Conservation (phyloP, 1,140 invertebrate species). For the Agrypnia vestita region DNA sequence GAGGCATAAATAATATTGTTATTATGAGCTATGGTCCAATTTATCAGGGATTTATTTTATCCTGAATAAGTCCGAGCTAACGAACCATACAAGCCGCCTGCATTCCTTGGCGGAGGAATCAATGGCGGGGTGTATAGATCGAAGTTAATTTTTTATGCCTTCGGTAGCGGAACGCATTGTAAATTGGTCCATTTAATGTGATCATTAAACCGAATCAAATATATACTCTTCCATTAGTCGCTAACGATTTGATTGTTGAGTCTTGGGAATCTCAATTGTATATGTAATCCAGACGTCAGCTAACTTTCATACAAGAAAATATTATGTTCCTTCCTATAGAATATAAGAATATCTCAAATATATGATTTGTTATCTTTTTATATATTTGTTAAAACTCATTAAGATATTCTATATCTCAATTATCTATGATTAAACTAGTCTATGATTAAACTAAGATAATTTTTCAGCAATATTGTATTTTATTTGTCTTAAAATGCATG, state of each 20-base stretch:
- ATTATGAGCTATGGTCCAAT: too few relatives aligned
- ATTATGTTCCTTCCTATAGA: too few relatives aligned
- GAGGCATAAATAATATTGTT: too few relatives aligned
- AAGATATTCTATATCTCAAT: too few relatives aligned
- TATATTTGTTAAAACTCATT: too few relatives aligned
- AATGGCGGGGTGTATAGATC: slow-evolving; percentile 33
- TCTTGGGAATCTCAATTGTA: slow-evolving; percentile 17
- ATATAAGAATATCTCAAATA: too few relatives aligned
- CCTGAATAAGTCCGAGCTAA: not conserved
- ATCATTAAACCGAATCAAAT: slow-evolving; percentile 59
- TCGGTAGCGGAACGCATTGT: slow-evolving; percentile 53
- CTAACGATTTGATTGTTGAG: slow-evolving; percentile 56
- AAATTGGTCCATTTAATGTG: slow-evolving; percentile 59
- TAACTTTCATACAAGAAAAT: too few relatives aligned
- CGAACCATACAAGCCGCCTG: slow-evolving; percentile 6
- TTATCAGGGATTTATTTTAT: slow-evolving; percentile 6
- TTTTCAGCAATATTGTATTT: too few relatives aligned
- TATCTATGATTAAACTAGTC: too few relatives aligned
- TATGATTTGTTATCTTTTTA: too few relatives aligned
- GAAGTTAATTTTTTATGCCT: slow-evolving; percentile 29
- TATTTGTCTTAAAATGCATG: too few relatives aligned
- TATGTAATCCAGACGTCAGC: slow-evolving; percentile 3
- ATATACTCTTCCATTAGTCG: slow-evolving; percentile 55
- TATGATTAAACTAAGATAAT: too few relatives aligned
- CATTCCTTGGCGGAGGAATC: slow-evolving; percentile 46